Conservation (phyloP, 2,888 invertebrate genomes). For the Oeneis ivallda region DNA sequence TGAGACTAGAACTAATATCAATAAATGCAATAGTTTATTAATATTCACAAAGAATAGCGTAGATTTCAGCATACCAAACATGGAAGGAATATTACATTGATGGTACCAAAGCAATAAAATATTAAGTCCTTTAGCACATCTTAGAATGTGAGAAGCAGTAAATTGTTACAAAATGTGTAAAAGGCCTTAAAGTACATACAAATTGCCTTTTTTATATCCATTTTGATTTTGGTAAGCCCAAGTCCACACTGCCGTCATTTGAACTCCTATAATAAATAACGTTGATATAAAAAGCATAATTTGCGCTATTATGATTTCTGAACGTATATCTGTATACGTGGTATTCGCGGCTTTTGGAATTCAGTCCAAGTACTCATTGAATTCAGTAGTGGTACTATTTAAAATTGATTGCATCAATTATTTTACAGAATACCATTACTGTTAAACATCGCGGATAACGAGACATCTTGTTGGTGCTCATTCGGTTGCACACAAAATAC, state of each 20-base stretch:
- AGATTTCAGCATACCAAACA: neutral
- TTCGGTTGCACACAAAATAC: no score
- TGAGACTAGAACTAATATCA: slow-evolving; percentile 38
- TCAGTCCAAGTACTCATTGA: no score
- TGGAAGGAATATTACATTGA: no score
- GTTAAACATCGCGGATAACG: no score
- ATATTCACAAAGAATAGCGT: slow-evolving; percentile 2
- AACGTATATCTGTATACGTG: no score
- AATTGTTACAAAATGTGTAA: no score
- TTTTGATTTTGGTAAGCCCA: neutral
- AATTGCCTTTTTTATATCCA: neutral
- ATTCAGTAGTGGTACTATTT: no score
- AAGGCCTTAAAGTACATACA: neutral
- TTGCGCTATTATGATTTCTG: neutral
- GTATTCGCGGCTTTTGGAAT: no score
- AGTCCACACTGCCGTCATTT: neutral
- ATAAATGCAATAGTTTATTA: slow-evolving; percentile 32
- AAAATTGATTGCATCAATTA: no score
- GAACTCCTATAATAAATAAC: neutral
- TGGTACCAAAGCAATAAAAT: neutral
- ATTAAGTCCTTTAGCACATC: neutral
- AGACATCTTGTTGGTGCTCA: no score
- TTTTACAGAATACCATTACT: no score
- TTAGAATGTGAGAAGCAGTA: no score
- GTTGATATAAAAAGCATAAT: slow-evolving; percentile 2